phyloP scores from a whole-genome alignment of 2,888 invertebrate species.

The Glomeris marginata region DNA sequence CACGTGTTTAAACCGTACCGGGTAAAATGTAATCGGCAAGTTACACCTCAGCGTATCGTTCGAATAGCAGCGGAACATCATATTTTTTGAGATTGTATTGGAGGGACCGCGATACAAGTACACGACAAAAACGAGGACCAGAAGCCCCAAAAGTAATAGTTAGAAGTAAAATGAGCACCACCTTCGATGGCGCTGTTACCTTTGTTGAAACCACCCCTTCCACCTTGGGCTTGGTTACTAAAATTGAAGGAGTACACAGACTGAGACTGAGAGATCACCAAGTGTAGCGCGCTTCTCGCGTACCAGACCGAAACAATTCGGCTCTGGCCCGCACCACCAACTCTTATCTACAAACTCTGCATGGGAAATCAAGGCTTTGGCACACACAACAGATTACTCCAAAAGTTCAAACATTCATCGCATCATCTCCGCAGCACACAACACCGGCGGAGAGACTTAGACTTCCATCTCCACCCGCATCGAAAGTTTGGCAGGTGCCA shows the following conservation, averaged over 20 bases:
- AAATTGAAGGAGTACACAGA: slow-evolving; percentile 45
- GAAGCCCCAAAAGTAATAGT: slow-evolving; percentile 7
- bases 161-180: slow-evolving; percentile 7
- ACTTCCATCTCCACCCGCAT: too few species aligned
- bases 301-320: background rate
- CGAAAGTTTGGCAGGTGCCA: too few species aligned
- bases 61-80: too few species aligned
- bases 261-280: background rate
- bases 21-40: too few species aligned
- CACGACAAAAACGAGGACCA: slow-evolving; percentile 5
- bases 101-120: background rate
- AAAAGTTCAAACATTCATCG: background rate
- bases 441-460: too few species aligned
- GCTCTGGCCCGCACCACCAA: background rate
- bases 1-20: too few species aligned
- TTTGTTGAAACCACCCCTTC: slow-evolving; percentile 92
- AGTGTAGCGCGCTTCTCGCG: background rate
- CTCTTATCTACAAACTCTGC: background rate
- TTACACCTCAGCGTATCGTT: too few species aligned
- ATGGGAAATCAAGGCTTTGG: slow-evolving; percentile 6
- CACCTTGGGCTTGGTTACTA: slow-evolving; percentile 56
- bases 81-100: too few species aligned
- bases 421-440: too few species aligned
- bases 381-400: background rate
- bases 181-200: slow-evolving; percentile 65